Conservation (phyloP, 2,113 vertebrate species). For the Ictalurus furcatus region DNA sequence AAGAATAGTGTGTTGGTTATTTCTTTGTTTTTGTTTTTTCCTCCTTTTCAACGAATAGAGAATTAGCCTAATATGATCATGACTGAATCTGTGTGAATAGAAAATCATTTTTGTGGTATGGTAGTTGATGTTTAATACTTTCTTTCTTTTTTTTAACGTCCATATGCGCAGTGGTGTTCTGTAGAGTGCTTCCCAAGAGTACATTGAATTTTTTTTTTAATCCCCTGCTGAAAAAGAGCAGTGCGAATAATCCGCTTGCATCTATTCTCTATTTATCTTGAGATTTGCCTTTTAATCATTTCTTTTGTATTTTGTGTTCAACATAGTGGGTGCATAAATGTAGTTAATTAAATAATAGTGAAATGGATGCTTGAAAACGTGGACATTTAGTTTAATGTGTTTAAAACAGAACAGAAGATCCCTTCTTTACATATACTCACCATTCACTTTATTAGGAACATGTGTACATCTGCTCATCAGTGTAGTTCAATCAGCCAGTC, state of each 20-base stretch:
- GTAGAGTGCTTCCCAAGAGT: neutral
- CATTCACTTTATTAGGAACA: neutral
- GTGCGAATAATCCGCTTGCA: constrained; percentile 5
- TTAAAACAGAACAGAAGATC: neutral
- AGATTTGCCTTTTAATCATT: constrained; percentile 34
- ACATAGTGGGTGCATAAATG: neutral
- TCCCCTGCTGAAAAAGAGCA: constrained; percentile 4
- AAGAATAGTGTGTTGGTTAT: neutral
- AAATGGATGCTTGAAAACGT: neutral
- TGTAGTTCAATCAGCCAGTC: neutral
- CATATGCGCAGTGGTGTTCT: constrained; percentile 5
- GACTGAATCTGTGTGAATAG: neutral
- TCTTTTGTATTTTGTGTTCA: no score
- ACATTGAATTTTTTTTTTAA: neutral
- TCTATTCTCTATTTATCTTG: constrained; percentile 31
- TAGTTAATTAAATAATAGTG: neutral
- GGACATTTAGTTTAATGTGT: neutral
- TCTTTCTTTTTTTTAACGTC: neutral
- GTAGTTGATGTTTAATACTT: neutral
- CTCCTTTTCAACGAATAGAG: neutral
- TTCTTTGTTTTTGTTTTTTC: neutral
- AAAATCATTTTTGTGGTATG: neutral
- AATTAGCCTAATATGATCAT: neutral
- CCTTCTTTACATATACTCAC: neutral
- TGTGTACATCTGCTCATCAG: neutral